Evolutionary conservation across 2,113 vertebrate species (phyloP), one percentile per base, ranked within the genome.

Genomic region (Platysteira castanea): DNA sequence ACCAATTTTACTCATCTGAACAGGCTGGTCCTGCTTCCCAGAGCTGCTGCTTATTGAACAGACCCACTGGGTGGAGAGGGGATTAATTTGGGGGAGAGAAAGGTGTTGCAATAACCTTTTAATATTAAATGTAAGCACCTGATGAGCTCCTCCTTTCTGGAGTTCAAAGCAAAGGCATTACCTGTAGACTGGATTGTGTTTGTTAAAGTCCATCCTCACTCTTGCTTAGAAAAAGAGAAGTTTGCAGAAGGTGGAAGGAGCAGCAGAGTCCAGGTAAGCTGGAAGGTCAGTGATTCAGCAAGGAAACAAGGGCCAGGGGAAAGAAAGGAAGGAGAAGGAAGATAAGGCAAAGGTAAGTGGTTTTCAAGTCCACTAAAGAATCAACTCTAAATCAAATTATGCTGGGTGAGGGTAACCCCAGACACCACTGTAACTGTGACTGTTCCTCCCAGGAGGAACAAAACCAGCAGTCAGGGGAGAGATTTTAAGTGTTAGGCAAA

Each of bases 191-290:
- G 90, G 90, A 77, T n/a, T 85, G 93, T 67, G 73, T 15, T 84
- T 95, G 95, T 87, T 95, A 86, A 92, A 84, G 87, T 93, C 95
- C 93, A 76, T 96, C 93, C 83, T 96, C 26, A 2, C 89, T 95
- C 49, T 96, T 91, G 96, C 90, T 96, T 85, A 96, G 91, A 71
- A 94, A 97, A 93, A 97, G 77, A 96, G 94, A 90, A 96, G 94
- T 60, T 95, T 60, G 86, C 67, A 89, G 96, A 65, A 94, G 90
- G 92, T 53, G 94, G 71, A 90, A 97, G 97, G 91, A 96, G 94
- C 91, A 86, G 97, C 94, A 96, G 86, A 88, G 90, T 95, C 95
- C 97, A 95, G 79, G 90, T 74, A 63, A 94, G 81, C 78, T 93
- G 87, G 93, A 78, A 81, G 93, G 81, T 79, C 96, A 93, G 95